Conservation (phyloP, 2,888 invertebrate species). For the Hyposoter didymator region DNA sequence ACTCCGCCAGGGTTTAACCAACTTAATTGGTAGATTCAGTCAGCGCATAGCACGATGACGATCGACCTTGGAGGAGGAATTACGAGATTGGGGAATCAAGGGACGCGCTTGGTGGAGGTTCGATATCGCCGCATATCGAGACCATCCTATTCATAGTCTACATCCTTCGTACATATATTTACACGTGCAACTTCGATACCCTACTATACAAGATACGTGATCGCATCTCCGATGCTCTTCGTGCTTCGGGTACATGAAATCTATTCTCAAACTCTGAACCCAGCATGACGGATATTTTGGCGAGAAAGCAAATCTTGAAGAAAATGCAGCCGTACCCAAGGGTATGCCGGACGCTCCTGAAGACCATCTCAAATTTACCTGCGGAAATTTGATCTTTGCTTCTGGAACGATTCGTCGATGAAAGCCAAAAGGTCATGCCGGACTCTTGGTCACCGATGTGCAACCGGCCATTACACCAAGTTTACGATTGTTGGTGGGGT, state of each 20-base stretch:
- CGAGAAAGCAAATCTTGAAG: neutral
- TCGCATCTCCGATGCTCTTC: conserved; percentile 52
- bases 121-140: conserved; percentile 10
- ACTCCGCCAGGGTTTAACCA: conserved; percentile 52
- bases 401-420: neutral
- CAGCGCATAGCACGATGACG: conserved; percentile 62
- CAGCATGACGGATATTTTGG: neutral
- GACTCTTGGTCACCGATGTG: conserved; percentile 19
- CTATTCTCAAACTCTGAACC: conserved; percentile 4
- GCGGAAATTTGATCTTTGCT: neutral
- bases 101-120: conserved; percentile 25
- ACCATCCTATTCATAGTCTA: conserved; percentile 17
- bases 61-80: conserved; percentile 60
- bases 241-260: conserved; percentile 41
- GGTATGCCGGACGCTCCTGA: neutral
- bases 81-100: conserved; percentile 49
- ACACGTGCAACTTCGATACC: neutral
- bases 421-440: neutral
- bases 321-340: neutral
- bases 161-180: neutral
- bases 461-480: conserved; percentile 19
- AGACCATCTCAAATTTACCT: neutral
- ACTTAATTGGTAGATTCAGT: conserved; percentile 70
- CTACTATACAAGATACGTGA: conserved; percentile 41
- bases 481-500: conserved; percentile 19